These are phyloP conservation scores for Caranx ignobilis DNA, from an alignment of 2,113 vertebrate genomes.

Conservation along the genomic window DNA sequence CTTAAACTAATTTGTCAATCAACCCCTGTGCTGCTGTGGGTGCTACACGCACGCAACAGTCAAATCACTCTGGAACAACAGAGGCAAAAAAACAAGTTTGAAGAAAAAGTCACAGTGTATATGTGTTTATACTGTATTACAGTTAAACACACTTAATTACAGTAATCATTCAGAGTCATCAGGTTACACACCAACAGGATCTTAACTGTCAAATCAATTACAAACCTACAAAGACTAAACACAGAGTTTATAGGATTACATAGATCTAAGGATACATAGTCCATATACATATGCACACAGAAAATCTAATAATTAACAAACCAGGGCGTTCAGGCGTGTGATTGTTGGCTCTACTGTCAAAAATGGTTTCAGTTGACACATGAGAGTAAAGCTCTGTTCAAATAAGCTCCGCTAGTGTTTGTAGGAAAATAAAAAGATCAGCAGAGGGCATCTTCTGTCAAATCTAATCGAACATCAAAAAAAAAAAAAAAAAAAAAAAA, in stretches of 20 bases:
- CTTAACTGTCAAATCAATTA: slow-evolving; percentile 23
- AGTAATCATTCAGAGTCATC: slow-evolving; percentile 10
- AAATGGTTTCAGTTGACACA: background rate
- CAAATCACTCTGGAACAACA: background rate
- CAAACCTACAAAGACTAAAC: slow-evolving; percentile 28
- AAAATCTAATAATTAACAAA: background rate
- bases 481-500: background rate
- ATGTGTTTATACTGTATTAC: slow-evolving; percentile 36
- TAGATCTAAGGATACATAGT: background rate
- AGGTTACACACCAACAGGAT: slow-evolving; percentile 42
- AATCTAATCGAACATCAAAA: slow-evolving; percentile 5
- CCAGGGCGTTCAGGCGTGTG: background rate
- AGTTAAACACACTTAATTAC: slow-evolving; percentile 54
- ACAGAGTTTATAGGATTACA: slow-evolving; percentile 13
- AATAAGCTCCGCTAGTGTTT: background rate
- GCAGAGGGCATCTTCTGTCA: background rate
- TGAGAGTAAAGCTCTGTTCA: background rate
- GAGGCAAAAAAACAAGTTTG: too few species aligned
- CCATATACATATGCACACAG: background rate
- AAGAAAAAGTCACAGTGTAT: too few species aligned
- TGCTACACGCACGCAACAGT: slow-evolving; percentile 22
- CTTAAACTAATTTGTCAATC: slow-evolving; percentile 62
- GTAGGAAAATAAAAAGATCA: slow-evolving; percentile 12
- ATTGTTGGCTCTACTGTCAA: background rate
- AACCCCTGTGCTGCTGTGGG: background rate